A percentile compares a stretch with the other conserved stretches of the same genome.
These are phyloP conservation scores for Sympetrum striolatum DNA, from an alignment of 2,888 invertebrate genomes.

Conservation along the genomic window DNA sequence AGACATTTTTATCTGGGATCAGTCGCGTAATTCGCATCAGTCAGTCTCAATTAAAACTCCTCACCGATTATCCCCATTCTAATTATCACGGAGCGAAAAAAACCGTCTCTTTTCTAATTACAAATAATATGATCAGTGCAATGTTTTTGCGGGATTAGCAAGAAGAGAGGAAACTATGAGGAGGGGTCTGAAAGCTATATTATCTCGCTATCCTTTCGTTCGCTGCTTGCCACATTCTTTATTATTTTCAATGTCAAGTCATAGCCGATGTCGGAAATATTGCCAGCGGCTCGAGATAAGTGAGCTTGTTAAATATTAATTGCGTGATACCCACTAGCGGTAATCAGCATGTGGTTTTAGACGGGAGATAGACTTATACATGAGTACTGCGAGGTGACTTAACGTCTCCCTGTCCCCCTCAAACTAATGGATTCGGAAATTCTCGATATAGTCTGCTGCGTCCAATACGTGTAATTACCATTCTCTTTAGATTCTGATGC, in stretches of 20 bases:
- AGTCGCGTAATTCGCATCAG: background rate
- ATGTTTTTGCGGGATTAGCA: background rate
- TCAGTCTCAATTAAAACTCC: background rate
- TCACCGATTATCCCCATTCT: background rate
- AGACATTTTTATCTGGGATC: background rate
- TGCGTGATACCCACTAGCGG: background rate
- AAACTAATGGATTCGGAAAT: too few species aligned
- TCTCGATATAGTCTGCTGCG: too few species aligned
- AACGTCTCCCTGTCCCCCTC: background rate
- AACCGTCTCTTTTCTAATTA: background rate
- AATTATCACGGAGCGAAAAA: background rate
- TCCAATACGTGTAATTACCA: too few species aligned
- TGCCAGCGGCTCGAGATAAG: background rate
- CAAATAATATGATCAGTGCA: background rate
- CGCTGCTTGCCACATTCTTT: background rate
- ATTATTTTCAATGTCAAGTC: background rate
- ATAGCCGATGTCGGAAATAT: background rate
- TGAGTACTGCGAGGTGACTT: background rate
- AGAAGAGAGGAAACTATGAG: background rate
- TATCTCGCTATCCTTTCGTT: background rate
- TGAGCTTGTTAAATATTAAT: background rate
- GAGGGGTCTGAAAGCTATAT: background rate
- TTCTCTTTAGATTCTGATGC: too few species aligned
- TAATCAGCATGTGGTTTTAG: background rate
- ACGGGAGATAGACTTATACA: background rate